Percentiles rank a stretch among this genome's conserved stretches.
Evolutionary conservation across 37 sponge, comb jelly and placozoan species (phyloP).

Genomic region (Amphimedon queenslandica): DNA sequence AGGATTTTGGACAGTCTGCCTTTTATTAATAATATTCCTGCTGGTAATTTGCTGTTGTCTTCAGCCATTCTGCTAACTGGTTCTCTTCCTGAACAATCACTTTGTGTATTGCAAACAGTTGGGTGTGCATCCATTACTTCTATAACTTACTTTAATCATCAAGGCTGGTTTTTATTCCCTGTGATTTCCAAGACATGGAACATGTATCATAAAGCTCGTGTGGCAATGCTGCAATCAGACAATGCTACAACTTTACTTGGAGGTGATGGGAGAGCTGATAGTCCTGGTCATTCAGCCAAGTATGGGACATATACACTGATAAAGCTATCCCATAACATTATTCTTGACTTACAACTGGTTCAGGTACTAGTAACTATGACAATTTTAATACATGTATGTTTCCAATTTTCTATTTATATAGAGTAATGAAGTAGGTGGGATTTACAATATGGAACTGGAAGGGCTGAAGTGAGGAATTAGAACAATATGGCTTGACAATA

Average conservation of each 20-base stretch:
- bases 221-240: neutral
- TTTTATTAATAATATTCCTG: conserved; percentile 9
- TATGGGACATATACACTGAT: conserved; percentile 32
- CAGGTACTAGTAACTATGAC: conserved; percentile 19
- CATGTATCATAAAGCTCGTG: neutral
- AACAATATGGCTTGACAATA: neutral
- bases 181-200: neutral
- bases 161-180: neutral
- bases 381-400: neutral
- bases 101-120: neutral
- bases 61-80: conserved; percentile 27
- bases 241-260: neutral
- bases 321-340: conserved; percentile 3
- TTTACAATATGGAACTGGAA: conserved; percentile 9
- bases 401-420: neutral
- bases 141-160: neutral
- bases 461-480: neutral
- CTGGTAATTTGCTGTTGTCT: conserved; percentile 39
- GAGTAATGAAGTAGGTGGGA: conserved; percentile 27
- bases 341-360: conserved; percentile 31
- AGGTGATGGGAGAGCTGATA: conserved; percentile 38
- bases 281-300: conserved; percentile 52
- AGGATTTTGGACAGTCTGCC: conserved; percentile 32
- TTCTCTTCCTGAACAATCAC: neutral
- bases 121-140: neutral